Percentiles rank a stretch among this genome's conserved stretches.
phyloP scores from a whole-genome alignment of 2,888 invertebrate species.

The Coenonympha glycerion region DNA sequence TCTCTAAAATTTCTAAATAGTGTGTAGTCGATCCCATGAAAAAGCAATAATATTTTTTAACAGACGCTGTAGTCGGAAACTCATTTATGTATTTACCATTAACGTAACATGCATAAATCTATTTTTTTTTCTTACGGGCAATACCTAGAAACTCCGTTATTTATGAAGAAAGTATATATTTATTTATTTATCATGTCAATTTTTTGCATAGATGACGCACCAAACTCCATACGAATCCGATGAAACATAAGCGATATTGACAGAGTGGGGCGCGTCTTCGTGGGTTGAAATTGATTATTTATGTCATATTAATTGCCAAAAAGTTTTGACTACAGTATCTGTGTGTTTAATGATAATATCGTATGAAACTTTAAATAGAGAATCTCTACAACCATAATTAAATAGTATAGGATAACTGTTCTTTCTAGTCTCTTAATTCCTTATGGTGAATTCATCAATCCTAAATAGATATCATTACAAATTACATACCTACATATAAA shows the following conservation, averaged over 20 bases:
- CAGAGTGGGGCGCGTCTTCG: no score
- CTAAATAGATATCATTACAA: neutral
- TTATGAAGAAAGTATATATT: no score
- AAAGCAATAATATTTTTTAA: slow-evolving; percentile 21
- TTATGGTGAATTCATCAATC: slow-evolving; percentile 20
- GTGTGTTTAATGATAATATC: slow-evolving; percentile 13
- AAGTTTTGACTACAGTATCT: slow-evolving; percentile 14
- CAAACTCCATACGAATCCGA: no score
- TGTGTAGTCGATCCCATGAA: slow-evolving; percentile 45
- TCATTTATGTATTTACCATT: neutral
- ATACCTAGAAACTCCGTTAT: no score
- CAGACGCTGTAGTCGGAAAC: slow-evolving; percentile 14
- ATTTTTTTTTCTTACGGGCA: neutral
- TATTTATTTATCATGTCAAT: no score
- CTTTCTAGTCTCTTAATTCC: slow-evolving; percentile 16
- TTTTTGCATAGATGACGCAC: no score
- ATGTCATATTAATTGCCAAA: no score
- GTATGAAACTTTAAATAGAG: slow-evolving; percentile 14
- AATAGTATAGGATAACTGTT: slow-evolving; percentile 10
- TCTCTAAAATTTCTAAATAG: slow-evolving; percentile 32
- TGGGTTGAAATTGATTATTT: no score
- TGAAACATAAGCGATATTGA: no score
- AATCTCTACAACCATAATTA: slow-evolving; percentile 25
- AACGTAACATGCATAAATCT: neutral
- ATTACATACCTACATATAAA: neutral